Evolutionary conservation across 2,888 invertebrate species (phyloP).

Genomic region (Sphaerophoria rueppellii): DNA sequence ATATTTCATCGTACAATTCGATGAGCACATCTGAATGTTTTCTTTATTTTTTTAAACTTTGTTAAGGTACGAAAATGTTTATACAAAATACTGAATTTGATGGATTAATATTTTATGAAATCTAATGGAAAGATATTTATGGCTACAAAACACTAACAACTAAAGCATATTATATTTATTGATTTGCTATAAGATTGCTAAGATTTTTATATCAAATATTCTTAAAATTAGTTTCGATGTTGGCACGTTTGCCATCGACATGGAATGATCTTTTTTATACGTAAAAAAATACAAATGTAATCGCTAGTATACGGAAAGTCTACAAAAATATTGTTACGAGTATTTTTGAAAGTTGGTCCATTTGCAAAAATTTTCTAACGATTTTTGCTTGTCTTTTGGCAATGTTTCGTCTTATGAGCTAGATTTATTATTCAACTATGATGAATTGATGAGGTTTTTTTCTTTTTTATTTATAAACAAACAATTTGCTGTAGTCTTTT

Average conservation of each 20-base stretch:
- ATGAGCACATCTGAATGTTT: not conserved
- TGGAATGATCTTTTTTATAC: conserved; percentile 35
- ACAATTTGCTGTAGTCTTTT: conserved; percentile 29
- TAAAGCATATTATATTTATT: conserved; percentile 1
- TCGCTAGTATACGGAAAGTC: not conserved
- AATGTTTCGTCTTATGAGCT: conserved; percentile 39
- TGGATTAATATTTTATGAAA: not conserved
- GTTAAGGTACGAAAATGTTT: conserved; percentile 4
- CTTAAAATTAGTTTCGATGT: conserved; percentile 25
- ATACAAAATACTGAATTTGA: conserved; percentile 25
- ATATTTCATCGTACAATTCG: not conserved
- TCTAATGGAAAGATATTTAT: not conserved
- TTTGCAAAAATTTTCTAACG: conserved; percentile 3
- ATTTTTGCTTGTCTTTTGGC: conserved; percentile 39
- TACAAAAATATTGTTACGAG: conserved; percentile 18
- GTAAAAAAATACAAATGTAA: conserved; percentile 5
- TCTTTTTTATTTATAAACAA: conserved; percentile 2
- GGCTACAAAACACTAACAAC: conserved; percentile 20
- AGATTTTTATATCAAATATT: conserved; percentile 9
- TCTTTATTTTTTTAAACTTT: not conserved
- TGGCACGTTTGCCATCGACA: conserved; percentile 38
- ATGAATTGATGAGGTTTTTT: not conserved
- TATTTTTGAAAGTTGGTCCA: conserved; percentile 18
- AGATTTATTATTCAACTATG: not conserved
- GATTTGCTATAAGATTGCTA: not conserved